These are phyloP conservation scores for Archocentrus centrarchus DNA, from an alignment of 2,113 vertebrate species.

Conservation along the genomic window DNA sequence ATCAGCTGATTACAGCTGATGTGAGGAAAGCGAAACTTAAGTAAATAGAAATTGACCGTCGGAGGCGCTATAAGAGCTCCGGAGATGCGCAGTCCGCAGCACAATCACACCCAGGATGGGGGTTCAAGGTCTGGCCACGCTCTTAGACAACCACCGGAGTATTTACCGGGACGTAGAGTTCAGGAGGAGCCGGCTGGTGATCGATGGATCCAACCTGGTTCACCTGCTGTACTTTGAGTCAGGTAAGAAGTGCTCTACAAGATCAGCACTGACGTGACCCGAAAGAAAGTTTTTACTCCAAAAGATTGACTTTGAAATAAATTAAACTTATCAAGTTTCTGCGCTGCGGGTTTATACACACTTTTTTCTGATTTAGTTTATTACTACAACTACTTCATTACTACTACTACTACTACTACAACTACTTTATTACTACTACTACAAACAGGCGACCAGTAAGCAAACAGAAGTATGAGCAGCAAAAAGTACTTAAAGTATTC, in stretches of 20 bases:
- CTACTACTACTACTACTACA: too few relatives aligned
- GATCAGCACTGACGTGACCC: too few relatives aligned
- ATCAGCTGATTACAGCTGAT: too few relatives aligned
- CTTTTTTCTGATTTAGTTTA: too few relatives aligned
- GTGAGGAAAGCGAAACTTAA: conserved; percentile 52
- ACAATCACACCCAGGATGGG: conserved; percentile 61
- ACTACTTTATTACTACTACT: not conserved
- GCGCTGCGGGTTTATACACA: not conserved
- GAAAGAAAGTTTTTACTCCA: too few relatives aligned
- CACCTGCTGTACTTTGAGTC: conserved; percentile 79
- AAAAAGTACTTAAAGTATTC: too few relatives aligned
- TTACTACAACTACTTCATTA: too few relatives aligned
- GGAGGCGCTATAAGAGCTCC: not conserved
- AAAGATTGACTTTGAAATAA: too few relatives aligned
- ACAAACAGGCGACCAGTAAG: not conserved
- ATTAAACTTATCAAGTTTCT: not conserved
- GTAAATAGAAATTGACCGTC: not conserved
- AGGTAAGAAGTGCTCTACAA: conserved; percentile 8
- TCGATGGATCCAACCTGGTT: conserved; percentile 85
- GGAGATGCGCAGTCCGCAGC: rapidly evolving
- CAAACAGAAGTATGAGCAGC: not conserved
- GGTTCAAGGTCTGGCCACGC: conserved; percentile 76
- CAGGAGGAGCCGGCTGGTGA: conserved; percentile 80
- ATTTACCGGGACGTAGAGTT: conserved; percentile 77
- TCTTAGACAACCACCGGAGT: conserved; percentile 63